phyloP scores from a whole-genome alignment of 1,140 invertebrate species.

The Drosophila ogumai region DNA sequence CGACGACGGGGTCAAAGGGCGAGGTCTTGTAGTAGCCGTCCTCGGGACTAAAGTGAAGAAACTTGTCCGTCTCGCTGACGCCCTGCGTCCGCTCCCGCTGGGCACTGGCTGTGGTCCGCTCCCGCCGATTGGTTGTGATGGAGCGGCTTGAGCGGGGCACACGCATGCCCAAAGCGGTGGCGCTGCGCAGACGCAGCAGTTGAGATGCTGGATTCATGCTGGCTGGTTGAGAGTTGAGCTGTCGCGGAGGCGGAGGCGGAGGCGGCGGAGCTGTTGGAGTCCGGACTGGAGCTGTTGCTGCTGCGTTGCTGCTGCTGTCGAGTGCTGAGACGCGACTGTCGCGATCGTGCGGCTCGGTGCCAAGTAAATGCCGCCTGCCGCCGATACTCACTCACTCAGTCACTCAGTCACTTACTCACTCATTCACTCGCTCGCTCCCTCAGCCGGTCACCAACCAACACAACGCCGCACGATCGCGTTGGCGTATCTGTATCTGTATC shows the following conservation, averaged over 20 bases:
- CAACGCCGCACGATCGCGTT: constrained; percentile 27
- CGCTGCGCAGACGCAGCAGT: constrained; percentile 66
- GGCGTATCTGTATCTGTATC: constrained; percentile 6
- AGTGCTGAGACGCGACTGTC: constrained; percentile 75
- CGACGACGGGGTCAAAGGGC: constrained; percentile 85
- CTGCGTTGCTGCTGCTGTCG: constrained; percentile 59
- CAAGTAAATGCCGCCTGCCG: constrained; percentile 44
- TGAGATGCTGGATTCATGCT: constrained; percentile 65
- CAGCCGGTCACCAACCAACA: constrained; percentile 9
- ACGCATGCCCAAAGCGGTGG: constrained; percentile 22
- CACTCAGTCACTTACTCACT: not conserved
- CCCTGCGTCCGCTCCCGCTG: constrained; percentile 49
- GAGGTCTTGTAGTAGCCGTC: constrained; percentile 83
- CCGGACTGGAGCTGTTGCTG: constrained; percentile 20
- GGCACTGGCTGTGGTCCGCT: constrained; percentile 69
- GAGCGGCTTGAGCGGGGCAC: constrained; percentile 34
- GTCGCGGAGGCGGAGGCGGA: not conserved
- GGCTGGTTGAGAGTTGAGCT: not conserved
- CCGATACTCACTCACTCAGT: constrained; percentile 16
- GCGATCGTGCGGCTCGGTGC: constrained; percentile 36
- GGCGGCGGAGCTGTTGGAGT: constrained; percentile 2
- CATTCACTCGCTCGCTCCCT: not conserved
- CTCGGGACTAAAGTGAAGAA: constrained; percentile 65
- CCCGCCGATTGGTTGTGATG: constrained; percentile 58
- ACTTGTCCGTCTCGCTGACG: constrained; percentile 72